A percentile compares a stretch with the other conserved stretches of the same genome.
Conservation (phyloP, 1,140 invertebrate species). For the Planococcus citri region DNA sequence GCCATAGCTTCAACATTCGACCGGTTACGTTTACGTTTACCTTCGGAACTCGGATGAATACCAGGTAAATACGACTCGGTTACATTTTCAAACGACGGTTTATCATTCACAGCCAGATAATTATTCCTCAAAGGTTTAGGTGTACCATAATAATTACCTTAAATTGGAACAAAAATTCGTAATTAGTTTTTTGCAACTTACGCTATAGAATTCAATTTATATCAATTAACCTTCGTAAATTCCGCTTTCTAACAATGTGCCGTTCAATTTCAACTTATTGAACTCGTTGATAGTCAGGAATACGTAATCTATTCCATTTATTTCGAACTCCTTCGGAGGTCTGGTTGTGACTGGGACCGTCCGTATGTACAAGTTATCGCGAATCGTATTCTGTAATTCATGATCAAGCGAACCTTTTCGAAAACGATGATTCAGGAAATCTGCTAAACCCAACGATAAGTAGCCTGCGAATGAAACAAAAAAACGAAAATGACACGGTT, state of each 20-base stretch:
- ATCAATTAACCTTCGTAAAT: conserved; percentile 45
- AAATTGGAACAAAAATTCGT: conserved; percentile 17
- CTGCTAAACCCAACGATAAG: conserved; percentile 42
- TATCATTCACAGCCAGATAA: conserved; percentile 28
- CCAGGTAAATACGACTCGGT: conserved; percentile 35
- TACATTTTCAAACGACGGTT: conserved; percentile 23
- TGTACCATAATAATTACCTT: conserved; percentile 44
- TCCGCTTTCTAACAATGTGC: conserved; percentile 51
- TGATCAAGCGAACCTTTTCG: conserved; percentile 51
- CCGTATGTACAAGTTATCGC: conserved; percentile 54
- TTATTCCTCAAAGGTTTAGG: conserved; percentile 38
- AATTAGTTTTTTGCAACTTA: not conserved
- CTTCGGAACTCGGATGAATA: conserved; percentile 42
- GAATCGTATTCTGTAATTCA: conserved; percentile 52
- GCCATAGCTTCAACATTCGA: conserved; percentile 37
- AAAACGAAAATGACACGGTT: conserved; percentile 11
- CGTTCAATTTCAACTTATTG: conserved; percentile 44
- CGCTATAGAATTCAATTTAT: not conserved
- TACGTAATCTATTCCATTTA: conserved; percentile 52
- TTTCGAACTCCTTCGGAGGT: conserved; percentile 44
- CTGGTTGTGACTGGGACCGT: conserved; percentile 56
- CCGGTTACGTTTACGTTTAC: conserved; percentile 43
- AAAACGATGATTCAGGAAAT: conserved; percentile 48
- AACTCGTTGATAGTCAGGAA: conserved; percentile 49
- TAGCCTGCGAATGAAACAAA: conserved; percentile 31